Percentiles rank a stretch among this genome's conserved stretches.
Conservation (phyloP, 2,797 vertebrate genomes). For the Bufotes viridis region DNA sequence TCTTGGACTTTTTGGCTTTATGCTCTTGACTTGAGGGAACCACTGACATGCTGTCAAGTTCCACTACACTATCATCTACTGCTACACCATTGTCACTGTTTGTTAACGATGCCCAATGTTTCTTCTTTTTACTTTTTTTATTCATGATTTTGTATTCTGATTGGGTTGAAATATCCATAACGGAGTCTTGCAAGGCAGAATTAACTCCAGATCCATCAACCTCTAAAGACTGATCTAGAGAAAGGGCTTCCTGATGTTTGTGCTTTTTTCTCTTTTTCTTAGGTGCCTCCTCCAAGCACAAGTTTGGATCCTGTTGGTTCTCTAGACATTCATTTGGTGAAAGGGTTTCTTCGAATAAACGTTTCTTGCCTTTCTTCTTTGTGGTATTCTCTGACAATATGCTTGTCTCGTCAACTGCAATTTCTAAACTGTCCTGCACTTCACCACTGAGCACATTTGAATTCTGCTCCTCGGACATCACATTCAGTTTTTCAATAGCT, state of each 20-base stretch:
- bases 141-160: neutral
- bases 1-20: constrained; percentile 36
- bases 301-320: neutral
- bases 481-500: constrained; percentile 62
- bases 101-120: neutral
- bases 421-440: constrained; percentile 48
- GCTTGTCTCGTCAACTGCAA: constrained; percentile 9
- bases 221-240: neutral
- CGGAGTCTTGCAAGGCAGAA: neutral
- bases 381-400: constrained; percentile 17
- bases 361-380: constrained; percentile 51
- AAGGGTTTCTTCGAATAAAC: constrained; percentile 34
- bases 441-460: constrained; percentile 28
- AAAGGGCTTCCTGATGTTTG: neutral
- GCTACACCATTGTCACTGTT: neutral
- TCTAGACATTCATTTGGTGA: neutral
- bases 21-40: neutral
- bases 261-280: constrained; percentile 39
- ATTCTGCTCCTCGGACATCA: constrained; percentile 52
- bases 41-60: neutral
- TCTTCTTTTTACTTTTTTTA: constrained; percentile 19
- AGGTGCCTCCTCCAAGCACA: constrained; percentile 8
- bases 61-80: neutral
- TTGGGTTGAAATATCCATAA: neutral
- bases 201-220: neutral